Conservation (phyloP, 2,113 vertebrate genomes). For the Mormyrus iriodes region DNA sequence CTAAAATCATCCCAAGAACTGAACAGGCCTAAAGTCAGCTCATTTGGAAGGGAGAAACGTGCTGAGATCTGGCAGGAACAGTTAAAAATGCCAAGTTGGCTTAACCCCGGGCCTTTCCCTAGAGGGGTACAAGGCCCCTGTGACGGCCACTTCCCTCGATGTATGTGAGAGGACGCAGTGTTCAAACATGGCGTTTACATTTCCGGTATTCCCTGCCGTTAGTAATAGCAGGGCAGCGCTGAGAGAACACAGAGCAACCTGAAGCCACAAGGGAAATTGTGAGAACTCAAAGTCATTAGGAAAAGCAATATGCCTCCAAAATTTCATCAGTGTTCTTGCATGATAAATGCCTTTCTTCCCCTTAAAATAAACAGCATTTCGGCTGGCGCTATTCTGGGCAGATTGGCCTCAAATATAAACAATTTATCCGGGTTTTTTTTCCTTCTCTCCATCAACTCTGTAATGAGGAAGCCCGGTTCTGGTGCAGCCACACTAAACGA, state of each 20-base stretch:
- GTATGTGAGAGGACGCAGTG: neutral
- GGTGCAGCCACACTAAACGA: neutral
- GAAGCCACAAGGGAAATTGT: constrained; percentile 35
- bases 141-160: neutral
- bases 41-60: neutral
- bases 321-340: constrained; percentile 52
- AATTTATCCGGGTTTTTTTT: constrained; percentile 16
- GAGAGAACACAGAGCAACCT: constrained; percentile 26
- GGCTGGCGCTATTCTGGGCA: constrained; percentile 26
- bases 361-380: constrained; percentile 27
- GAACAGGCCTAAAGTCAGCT: neutral
- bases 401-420: constrained; percentile 7
- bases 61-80: neutral
- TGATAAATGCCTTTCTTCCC: constrained; percentile 51
- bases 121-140: neutral
- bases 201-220: neutral
- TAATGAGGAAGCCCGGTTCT: neutral
- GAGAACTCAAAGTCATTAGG: constrained; percentile 45
- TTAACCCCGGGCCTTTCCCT: neutral
- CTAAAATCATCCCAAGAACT: neutral
- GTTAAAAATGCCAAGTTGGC: neutral
- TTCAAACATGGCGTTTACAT: neutral
- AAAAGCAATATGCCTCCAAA: constrained; percentile 50
- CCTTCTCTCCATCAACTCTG: neutral
- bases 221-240: neutral